phyloP scores from a whole-genome alignment of 2,888 invertebrate species.

The Myopa tessellatipennis region DNA sequence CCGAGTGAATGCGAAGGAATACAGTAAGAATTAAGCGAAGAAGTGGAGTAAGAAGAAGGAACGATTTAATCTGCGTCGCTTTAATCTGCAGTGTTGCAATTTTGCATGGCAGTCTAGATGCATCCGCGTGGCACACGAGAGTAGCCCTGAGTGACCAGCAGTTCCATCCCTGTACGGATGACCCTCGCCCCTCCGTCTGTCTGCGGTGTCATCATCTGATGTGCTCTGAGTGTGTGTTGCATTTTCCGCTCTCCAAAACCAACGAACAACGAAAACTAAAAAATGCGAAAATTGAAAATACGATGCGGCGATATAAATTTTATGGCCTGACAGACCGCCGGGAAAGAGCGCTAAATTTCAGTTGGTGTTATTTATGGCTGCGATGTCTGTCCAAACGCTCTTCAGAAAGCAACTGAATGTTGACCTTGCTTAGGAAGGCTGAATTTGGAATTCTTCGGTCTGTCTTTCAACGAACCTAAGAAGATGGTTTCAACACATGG shows the following conservation, averaged over 20 bases:
- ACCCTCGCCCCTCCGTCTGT: too few species aligned
- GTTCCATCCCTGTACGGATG: too few species aligned
- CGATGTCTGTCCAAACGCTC: neutral
- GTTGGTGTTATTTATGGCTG: constrained; percentile 27
- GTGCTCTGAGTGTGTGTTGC: neutral
- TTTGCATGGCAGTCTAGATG: too few species aligned
- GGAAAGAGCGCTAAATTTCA: constrained; percentile 6
- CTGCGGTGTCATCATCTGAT: too few species aligned
- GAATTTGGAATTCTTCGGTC: too few species aligned
- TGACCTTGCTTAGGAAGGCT: neutral
- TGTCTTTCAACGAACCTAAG: neutral
- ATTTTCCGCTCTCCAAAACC: neutral
- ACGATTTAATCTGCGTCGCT: too few species aligned
- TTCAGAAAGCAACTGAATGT: neutral
- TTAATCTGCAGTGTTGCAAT: too few species aligned
- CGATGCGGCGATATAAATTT: constrained; percentile 35
- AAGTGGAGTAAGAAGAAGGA: too few species aligned
- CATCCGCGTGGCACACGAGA: too few species aligned
- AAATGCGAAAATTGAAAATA: constrained; percentile 31
- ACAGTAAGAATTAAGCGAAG: too few species aligned
- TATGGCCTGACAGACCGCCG: constrained; percentile 19
- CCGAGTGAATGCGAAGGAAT: too few species aligned
- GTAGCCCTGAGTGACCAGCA: too few species aligned
- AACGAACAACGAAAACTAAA: neutral
- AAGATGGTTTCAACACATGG: neutral